Evolutionary conservation across 2,797 vertebrate species (phyloP), one percentile per base, ranked within the genome.

Genomic region (Sebastiscus albofasciatus): DNA sequence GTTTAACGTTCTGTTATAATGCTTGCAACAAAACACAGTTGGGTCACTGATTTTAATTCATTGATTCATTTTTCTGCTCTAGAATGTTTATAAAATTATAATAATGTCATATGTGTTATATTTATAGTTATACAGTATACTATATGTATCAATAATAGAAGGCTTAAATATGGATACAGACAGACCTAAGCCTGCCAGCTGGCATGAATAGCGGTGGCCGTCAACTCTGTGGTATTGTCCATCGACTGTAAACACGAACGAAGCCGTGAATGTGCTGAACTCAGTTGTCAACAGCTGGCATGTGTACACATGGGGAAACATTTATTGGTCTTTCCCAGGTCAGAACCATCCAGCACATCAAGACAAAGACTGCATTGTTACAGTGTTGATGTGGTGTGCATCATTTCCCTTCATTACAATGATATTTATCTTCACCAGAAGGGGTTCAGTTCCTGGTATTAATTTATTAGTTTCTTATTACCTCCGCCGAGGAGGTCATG

Each of bases 251-350:
- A 86, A 89, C 75, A 88, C 64, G 88, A 92, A 90, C 86, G 90
- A 87, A 89, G 85, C 56, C 1, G 62, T 56, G 58, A 90, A 85
- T 88, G 86, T 84, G 89, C 87, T 86, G 85, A 90, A 76, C 71
- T 89, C 79, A 72, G 79, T 62, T 72, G 75, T 86, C 68, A 78
- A 74, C 77, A 76, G 80, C 72, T 72, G 82, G 76, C 79, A 77
- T 39, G 77, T 73, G 80, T 27, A 33, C 82, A 77, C 42, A n/a
- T 72, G 86, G 80, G 46, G 84, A 82, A 22, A 69, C 87, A 84
- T 81, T 79, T 80, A 80, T 81, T 70, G 86, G 80, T 68, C 54
- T 77, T 71, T 84, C 64, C 66, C 60, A 72, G 74, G 80, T 88
- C 77, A 75, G 83, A 88, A 87, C 34, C 22, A 6, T 86, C 75